These are phyloP conservation scores for Danaus plexippus DNA, from an alignment of 1,140 invertebrate genomes.

Conservation along the genomic window DNA sequence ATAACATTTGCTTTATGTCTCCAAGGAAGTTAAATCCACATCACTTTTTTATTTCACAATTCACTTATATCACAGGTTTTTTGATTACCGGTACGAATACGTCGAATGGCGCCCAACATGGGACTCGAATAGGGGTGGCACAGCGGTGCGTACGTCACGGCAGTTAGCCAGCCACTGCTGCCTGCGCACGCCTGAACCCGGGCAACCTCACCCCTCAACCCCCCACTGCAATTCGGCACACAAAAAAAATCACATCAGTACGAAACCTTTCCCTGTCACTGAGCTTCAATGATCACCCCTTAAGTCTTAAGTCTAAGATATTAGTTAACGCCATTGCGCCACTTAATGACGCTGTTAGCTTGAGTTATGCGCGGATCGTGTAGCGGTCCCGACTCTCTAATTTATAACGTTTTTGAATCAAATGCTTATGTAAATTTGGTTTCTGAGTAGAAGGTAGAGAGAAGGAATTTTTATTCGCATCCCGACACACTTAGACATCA, in stretches of 20 bases:
- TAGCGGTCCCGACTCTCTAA: constrained; percentile 36
- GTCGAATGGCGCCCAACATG: constrained; percentile 51
- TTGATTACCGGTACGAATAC: constrained; percentile 15
- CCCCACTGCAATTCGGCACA: constrained; percentile 55
- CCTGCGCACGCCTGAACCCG: constrained; percentile 63
- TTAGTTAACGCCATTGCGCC: constrained; percentile 51
- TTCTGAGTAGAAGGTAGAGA: constrained; percentile 29
- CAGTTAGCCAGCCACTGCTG: constrained; percentile 46
- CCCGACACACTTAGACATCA: constrained; percentile 49
- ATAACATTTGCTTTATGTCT: constrained; percentile 1
- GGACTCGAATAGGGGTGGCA: constrained; percentile 11
- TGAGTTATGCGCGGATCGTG: constrained; percentile 42
- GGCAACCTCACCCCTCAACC: constrained; percentile 39
- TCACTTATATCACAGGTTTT: constrained; percentile 15
- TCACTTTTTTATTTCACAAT: constrained; percentile 17
- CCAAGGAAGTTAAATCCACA: constrained; percentile 3
- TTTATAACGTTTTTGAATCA: constrained; percentile 49
- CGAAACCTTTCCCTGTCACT: constrained; percentile 58
- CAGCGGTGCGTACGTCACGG: constrained; percentile 24
- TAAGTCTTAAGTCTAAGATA: constrained; percentile 51
- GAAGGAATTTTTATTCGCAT: constrained; percentile 43
- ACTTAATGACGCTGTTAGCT: constrained; percentile 44
- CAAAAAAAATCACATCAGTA: constrained; percentile 61
- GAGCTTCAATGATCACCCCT: constrained; percentile 50
- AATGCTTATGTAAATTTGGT: constrained; percentile 51